These are phyloP conservation scores for Hipposideros armiger DNA, from an alignment of 2,113 vertebrate genomes.

Conservation along the genomic window DNA sequence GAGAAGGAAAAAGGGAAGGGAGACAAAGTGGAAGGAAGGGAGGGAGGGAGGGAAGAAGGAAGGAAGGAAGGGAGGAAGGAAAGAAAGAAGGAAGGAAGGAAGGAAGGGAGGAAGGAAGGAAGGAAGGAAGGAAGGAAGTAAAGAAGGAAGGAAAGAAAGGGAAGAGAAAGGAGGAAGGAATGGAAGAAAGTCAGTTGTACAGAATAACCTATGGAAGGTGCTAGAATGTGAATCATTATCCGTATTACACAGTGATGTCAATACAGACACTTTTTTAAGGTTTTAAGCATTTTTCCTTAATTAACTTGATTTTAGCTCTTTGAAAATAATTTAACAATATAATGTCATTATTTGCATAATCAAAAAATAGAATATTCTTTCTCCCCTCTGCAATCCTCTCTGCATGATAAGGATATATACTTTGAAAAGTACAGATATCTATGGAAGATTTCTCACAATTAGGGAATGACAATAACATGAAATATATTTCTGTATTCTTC, in stretches of 20 bases:
- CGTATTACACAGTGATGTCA: not conserved
- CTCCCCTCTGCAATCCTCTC: not conserved
- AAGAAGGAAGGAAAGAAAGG: too few species aligned
- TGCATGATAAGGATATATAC: not conserved
- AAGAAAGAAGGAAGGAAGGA: too few species aligned
- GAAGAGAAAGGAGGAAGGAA: too few species aligned
- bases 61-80: not conserved
- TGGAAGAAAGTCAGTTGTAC: not conserved
- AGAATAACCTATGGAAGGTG: not conserved
- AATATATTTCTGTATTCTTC: not conserved
- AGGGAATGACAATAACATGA: not conserved
- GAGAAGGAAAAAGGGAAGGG: not conserved
- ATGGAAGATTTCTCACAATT: not conserved
- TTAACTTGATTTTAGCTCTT: slow-evolving; percentile 1
- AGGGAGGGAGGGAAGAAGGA: not conserved
- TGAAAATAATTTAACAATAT: not conserved
- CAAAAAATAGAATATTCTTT: not conserved
- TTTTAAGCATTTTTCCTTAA: not conserved
- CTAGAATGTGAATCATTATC: not conserved
- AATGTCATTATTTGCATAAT: slow-evolving; percentile 31
- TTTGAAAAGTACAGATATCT: not conserved
- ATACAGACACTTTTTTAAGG: not conserved
- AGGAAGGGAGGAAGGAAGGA: not conserved
- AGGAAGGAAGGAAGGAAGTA: not conserved
- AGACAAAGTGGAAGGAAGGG: not conserved